phyloP scores from a whole-genome alignment of 1,140 invertebrate genomes.

The Drosophila lini region DNA sequence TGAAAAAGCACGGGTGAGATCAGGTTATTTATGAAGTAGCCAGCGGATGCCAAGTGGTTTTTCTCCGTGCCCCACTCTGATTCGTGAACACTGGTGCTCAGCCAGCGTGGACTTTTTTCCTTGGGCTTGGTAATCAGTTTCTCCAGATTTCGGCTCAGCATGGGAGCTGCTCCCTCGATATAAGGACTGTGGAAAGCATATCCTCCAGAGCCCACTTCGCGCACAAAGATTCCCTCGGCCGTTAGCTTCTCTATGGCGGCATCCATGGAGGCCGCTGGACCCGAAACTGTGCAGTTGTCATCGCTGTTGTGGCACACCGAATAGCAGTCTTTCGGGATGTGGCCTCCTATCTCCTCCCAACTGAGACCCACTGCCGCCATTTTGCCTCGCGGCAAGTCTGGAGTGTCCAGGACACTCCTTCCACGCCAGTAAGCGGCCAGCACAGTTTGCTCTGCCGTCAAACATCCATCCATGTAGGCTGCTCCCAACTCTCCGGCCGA shows the following conservation, averaged over 20 bases:
- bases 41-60: conserved; percentile 93
- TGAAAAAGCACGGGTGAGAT: conserved; percentile 93
- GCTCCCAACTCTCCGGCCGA: conserved; percentile 97
- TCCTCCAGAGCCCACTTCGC: conserved; percentile 93
- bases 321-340: conserved; percentile 90
- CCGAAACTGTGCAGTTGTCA: conserved; percentile 97
- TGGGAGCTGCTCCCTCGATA: conserved; percentile 93
- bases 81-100: conserved; percentile 95
- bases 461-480: conserved; percentile 97
- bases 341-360: conserved; percentile 92
- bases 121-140: conserved; percentile 92
- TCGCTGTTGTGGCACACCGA: conserved; percentile 97
- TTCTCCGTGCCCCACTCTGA: conserved; percentile 90
- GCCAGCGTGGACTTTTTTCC: conserved; percentile 91
- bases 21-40: conserved; percentile 98
- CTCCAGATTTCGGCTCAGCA: conserved; percentile 90
- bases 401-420: conserved; percentile 92
- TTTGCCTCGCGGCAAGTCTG: conserved; percentile 87
- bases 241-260: conserved; percentile 86
- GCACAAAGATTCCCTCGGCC: conserved; percentile 93
- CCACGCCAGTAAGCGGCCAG: conserved; percentile 97
- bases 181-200: conserved; percentile 98
- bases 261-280: conserved; percentile 91
- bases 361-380: conserved; percentile 96
- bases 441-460: conserved; percentile 96